These are phyloP conservation scores for Ischnus inquisitorius DNA, from an alignment of 2,888 invertebrate genomes.

Conservation along the genomic window DNA sequence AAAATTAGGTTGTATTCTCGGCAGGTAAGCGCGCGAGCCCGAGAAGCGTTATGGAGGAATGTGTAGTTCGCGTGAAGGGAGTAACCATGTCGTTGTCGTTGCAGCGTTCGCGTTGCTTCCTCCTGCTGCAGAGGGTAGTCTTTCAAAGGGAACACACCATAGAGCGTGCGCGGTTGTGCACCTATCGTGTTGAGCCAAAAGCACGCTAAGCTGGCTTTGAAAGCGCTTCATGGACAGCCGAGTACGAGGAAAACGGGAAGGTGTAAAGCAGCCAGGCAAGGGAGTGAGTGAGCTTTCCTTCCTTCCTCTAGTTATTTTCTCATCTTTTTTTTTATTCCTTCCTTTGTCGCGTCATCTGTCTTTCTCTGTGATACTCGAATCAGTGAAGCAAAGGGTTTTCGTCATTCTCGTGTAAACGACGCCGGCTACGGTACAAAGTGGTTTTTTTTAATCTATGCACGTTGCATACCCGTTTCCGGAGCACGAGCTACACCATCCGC, in stretches of 20 bases:
- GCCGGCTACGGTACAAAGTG: conserved; percentile 18
- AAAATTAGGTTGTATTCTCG: neutral
- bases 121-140: conserved; percentile 27
- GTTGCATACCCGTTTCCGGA: neutral
- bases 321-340: conserved; percentile 15
- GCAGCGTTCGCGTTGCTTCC: conserved; percentile 10
- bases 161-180: conserved; percentile 40
- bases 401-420: conserved; percentile 29
- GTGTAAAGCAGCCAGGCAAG: conserved; percentile 10
- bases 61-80: neutral
- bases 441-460: conserved; percentile 16
- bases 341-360: conserved; percentile 22
- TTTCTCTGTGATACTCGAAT: conserved; percentile 49
- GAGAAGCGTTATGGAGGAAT: neutral
- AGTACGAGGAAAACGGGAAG: conserved; percentile 35
- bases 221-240: conserved; percentile 28
- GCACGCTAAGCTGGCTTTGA: conserved; percentile 53
- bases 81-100: neutral
- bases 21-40: no score
- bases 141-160: conserved; percentile 48
- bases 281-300: conserved; percentile 14
- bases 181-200: conserved; percentile 54
- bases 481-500: conserved; percentile 11
- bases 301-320: conserved; percentile 3
- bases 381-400: conserved; percentile 52